Conservation (phyloP, 2,113 vertebrate species). For the Embiotoca jacksoni region DNA sequence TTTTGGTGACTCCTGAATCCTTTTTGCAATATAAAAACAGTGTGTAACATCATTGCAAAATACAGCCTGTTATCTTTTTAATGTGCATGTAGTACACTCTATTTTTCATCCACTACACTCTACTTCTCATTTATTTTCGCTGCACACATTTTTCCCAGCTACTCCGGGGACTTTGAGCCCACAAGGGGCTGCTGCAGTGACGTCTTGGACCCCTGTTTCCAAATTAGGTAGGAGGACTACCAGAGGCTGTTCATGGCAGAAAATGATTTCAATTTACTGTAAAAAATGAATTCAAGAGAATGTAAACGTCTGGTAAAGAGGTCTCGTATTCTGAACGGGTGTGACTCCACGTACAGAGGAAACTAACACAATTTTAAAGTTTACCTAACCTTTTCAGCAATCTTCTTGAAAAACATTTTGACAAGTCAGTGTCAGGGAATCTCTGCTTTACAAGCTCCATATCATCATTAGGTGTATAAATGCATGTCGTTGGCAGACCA, state of each 20-base stretch:
- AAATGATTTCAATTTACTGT: background rate
- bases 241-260: background rate
- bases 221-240: background rate
- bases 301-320: background rate
- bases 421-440: background rate
- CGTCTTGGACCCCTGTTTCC: slow-evolving; percentile 24
- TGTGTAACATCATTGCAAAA: no score
- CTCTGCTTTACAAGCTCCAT: background rate
- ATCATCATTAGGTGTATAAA: background rate
- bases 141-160: slow-evolving; percentile 17
- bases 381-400: no score
- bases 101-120: no score
- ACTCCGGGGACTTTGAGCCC: background rate
- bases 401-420: background rate
- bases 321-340: background rate
- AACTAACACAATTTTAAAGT: no score
- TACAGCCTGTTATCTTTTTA: background rate
- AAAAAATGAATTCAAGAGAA: background rate
- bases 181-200: background rate
- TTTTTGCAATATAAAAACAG: no score
- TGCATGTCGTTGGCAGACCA: background rate
- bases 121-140: no score
- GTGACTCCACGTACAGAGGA: background rate
- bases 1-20: no score
- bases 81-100: background rate